phyloP scores from a whole-genome alignment of 2,113 vertebrate genomes.

The Empidonax alnorum region DNA sequence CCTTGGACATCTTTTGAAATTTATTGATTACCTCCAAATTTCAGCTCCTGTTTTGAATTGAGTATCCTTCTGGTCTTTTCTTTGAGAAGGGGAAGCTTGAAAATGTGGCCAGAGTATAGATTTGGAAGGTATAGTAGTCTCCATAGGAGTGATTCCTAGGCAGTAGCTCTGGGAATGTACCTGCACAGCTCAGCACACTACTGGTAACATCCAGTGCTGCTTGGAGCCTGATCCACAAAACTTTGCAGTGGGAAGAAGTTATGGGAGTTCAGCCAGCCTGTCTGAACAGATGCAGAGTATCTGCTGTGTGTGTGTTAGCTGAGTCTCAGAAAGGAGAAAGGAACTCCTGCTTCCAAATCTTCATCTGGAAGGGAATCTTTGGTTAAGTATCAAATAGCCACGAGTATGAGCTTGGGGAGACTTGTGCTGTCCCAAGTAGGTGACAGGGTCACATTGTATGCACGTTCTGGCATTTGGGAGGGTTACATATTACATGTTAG shows the following conservation, averaged over 20 bases:
- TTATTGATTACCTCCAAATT: background rate
- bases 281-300: background rate
- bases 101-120: background rate
- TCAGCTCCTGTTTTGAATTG: background rate
- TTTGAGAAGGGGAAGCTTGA: background rate
- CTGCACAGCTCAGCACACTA: fast-evolving
- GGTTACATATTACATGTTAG: fast-evolving
- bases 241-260: background rate
- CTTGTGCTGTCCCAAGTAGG: background rate
- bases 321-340: background rate
- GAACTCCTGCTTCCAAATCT: background rate
- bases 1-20: background rate
- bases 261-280: background rate
- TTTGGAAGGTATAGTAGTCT: background rate
- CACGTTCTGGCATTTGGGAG: background rate
- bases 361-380: background rate
- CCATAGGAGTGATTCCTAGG: background rate
- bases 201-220: background rate
- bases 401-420: background rate
- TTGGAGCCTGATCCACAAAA: background rate
- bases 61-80: background rate
- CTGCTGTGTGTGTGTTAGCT: background rate
- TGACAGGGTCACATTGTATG: background rate
- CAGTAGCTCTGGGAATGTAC: background rate
- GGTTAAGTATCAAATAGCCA: background rate